Evolutionary conservation across 2,113 vertebrate species (phyloP), one percentile per base, ranked within the genome.

Genomic region (Cygnus buccinator): DNA sequence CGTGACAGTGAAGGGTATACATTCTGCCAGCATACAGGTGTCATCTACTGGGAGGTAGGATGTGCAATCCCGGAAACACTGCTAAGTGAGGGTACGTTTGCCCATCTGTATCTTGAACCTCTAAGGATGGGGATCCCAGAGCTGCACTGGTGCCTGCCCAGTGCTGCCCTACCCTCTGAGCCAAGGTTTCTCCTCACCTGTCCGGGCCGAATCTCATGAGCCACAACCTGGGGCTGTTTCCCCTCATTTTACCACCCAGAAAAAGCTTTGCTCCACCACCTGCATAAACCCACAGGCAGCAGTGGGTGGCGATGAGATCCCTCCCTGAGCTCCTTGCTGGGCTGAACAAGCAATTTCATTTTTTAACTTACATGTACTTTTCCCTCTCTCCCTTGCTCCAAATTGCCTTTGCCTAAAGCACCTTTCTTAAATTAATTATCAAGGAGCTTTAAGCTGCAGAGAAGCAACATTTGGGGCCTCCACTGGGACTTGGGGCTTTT

Each of bases 331-430:
- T 90, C 55, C 75, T 1, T 73, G 75, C 75, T 65, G 0, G 0
- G 55, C 59, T 92, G 44, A 89, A 92, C 41, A 67, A 83, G 67
- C 78, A 70, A 73, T 88, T 88, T 66, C 9, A 58, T 83, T 83
- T 76, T 76, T 84, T 57, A 80, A 37, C 35, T 90, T 76, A 19
- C n/a, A 48, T 54, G 76, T 77, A 52, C 55, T 84, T 84, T 90
- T 87, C 46, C 37, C 20, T 88, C 58, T 19, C 66, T 87, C 43
- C 70, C 37, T 55, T 29, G 65, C 76, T 95, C 65, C 91, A 35
- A 89, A 90, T 54, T 85, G 91, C 84, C 67, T 94, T 91, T 91
- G 95, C 91, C 93, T 94, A 26, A 66, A 92, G 91, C 94, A 62
- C 13, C 6, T 4, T 28, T 68, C 59, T 82, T 87, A 59, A 76